Base-by-base conservation (phyloP, 92 coral and sea anemone species). In the Siderastrea radians region DNA sequence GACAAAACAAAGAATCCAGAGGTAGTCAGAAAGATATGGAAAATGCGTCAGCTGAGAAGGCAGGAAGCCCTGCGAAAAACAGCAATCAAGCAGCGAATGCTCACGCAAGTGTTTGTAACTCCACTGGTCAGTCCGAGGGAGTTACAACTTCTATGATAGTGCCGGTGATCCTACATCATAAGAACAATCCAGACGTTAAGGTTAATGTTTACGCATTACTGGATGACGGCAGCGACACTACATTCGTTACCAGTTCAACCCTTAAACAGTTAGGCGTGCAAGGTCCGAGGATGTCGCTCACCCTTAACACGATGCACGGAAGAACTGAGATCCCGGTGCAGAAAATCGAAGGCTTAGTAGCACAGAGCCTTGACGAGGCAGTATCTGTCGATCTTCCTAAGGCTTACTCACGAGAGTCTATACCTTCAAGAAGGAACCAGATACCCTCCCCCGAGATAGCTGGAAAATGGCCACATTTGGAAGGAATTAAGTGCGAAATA, bases 401-500 rank as follows among this genome's bases (percentile, higher is more conserved):
- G 62, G 71, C 82, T 12, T 84, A 84, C 66, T 84, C 88, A 2
- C 61, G 74, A 71, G 80, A 82, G 69, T 14, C 61, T 26, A 59
- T 60, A 17, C 86, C 75, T 6, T 62, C 91, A 26, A 79, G 91
- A 49, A 71, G 80, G 47, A 80, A 80, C 68, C 91, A 91, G 70
- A 87, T 91, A 26, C 89, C 92, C 6, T 59, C 55, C 1, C 80
- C 91, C 10, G 89, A 62, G 12, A 86, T 71, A 5, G 91, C 94
- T 9, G 65, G 67, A 14, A n/a, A 16, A 3, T 87, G 94, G 89
- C 72, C 86, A 10, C 89, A 91, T 16, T 80, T 91, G 10, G 6
- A 68, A 44, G 54, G 73, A 9, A 73, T 87, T 3, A 45, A 83
- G 53, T 68, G 83, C 49, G 62, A 74, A 63, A 83, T 85, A 11